A percentile compares a stretch with the other conserved stretches of the same genome.
phyloP scores from a whole-genome alignment of 2,888 invertebrate genomes.

The Glaucopsyche alexis region DNA sequence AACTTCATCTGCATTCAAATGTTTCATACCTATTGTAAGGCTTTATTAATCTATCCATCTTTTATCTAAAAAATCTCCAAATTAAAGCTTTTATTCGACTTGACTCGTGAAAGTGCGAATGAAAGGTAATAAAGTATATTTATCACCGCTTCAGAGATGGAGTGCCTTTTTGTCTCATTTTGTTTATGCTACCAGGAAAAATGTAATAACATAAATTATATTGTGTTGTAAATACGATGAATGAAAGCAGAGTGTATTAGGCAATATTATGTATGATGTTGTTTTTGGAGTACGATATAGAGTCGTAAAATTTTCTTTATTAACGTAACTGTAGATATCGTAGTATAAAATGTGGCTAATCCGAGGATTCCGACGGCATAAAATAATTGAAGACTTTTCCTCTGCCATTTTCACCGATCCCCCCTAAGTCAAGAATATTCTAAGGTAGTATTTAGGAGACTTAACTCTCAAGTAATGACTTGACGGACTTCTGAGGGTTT shows the following conservation, averaged over 20 bases:
- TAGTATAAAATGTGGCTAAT: not conserved
- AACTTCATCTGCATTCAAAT: not conserved
- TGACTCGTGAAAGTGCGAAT: not conserved
- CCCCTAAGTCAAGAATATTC: not conserved
- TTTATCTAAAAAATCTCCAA: conserved; percentile 8
- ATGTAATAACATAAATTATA: conserved; percentile 8
- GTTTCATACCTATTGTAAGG: not conserved
- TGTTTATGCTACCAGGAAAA: conserved; percentile 15
- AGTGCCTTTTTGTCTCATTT: conserved; percentile 10
- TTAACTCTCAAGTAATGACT: not conserved
- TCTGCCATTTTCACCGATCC: not conserved
- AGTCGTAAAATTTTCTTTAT: not conserved
- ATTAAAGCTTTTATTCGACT: conserved; percentile 1
- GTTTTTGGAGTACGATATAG: not conserved
- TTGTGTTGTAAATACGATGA: not conserved
- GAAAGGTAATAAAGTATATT: conserved; percentile 17
- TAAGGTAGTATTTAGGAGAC: not conserved
- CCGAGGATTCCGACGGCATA: not conserved
- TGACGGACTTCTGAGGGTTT: no score
- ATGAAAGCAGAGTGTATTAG: conserved; percentile 18
- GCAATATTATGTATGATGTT: conserved; percentile 9
- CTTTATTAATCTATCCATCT: not conserved
- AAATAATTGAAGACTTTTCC: not conserved
- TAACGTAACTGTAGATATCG: no score
- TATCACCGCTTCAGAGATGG: conserved; percentile 4